These are phyloP conservation scores for Patella ulyssiponensis DNA, from an alignment of 2,888 invertebrate genomes.

Conservation along the genomic window DNA sequence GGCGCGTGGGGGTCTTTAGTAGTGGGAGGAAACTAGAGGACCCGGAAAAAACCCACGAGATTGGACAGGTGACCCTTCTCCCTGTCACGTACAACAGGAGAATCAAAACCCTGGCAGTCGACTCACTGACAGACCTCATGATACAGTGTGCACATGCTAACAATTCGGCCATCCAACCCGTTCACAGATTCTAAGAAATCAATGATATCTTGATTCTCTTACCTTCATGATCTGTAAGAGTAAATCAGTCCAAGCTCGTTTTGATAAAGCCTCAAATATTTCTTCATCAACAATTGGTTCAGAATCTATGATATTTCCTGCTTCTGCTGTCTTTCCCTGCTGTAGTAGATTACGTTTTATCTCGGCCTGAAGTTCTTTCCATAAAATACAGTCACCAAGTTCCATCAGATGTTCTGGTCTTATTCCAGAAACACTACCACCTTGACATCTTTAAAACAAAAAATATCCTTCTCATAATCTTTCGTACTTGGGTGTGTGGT, in stretches of 20 bases:
- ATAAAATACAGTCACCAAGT: constrained; percentile 65
- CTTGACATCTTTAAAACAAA: constrained; percentile 62
- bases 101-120: no score
- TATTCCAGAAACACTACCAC: constrained; percentile 70
- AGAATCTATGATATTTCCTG: constrained; percentile 45
- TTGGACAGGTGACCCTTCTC: no score
- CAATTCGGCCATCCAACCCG: no score
- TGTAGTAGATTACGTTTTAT: constrained; percentile 48
- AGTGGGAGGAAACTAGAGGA: no score
- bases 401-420: constrained; percentile 72
- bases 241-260: constrained; percentile 71
- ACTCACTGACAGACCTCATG: no score
- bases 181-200: no score
- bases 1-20: no score
- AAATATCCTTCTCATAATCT: no score
- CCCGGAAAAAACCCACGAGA: no score
- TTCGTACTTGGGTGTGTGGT: no score
- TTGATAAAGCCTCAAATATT: constrained; percentile 71
- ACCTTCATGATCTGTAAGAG: constrained; percentile 71
- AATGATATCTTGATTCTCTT: background rate
- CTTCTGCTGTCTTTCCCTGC: constrained; percentile 49
- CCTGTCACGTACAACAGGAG: no score
- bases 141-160: no score
- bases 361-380: constrained; percentile 66
- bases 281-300: constrained; percentile 66